These are phyloP conservation scores for Cliona cf. orientalis DNA, from an alignment of 37 sponge, comb jelly and placozoan species.

Conservation along the genomic window DNA sequence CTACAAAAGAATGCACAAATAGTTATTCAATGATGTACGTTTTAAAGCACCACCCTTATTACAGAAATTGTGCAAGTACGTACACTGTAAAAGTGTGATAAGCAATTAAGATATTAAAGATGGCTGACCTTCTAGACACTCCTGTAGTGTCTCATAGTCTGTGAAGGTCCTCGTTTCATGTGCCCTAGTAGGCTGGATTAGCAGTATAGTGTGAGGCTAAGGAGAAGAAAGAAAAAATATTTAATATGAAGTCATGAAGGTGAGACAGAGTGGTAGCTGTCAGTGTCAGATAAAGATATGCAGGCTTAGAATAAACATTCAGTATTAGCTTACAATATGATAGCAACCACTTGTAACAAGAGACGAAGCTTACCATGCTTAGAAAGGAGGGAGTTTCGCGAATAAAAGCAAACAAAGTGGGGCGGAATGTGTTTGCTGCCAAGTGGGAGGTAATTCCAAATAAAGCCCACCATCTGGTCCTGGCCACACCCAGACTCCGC, in stretches of 20 bases:
- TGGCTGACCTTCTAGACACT: conserved; percentile 90
- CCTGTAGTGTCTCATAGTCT: conserved; percentile 93
- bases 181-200: conserved; percentile 87
- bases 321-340: neutral
- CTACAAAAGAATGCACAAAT: no score
- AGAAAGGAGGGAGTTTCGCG: neutral
- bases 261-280: no score
- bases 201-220: conserved; percentile 95
- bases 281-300: no score
- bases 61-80: neutral
- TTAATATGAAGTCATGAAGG: neutral
- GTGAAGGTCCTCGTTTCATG: conserved; percentile 90
- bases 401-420: neutral
- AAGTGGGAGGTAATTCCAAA: neutral
- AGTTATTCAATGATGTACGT: no score
- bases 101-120: neutral
- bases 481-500: neutral
- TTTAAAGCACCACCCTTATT: no score
- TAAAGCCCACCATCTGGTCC: neutral
- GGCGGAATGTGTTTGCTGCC: neutral
- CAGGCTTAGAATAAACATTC: no score
- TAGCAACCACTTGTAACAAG: neutral
- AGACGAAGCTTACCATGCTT: neutral
- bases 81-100: neutral
- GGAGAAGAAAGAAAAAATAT: neutral